Evolutionary conservation across 2,888 invertebrate species (phyloP).

Genomic region (Megamerina dolium): DNA sequence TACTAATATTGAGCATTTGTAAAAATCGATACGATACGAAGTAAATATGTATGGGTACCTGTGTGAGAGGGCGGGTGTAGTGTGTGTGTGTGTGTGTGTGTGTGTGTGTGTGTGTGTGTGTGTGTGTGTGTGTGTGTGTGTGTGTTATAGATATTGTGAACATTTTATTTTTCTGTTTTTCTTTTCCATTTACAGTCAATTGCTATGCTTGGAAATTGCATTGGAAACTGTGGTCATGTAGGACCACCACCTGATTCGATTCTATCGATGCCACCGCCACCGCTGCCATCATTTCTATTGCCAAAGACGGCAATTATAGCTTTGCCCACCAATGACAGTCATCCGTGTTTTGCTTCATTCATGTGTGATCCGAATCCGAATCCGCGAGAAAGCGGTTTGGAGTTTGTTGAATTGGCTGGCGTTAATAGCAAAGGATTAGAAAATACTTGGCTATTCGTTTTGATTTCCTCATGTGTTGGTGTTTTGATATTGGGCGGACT

Average conservation of each 20-base stretch:
- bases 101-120: too few relatives aligned
- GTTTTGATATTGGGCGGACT: conserved; percentile 73
- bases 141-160: too few relatives aligned
- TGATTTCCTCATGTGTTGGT: conserved; percentile 73
- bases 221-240: conserved; percentile 44
- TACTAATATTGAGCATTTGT: too few relatives aligned
- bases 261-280: conserved; percentile 78
- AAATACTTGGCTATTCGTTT: conserved; percentile 76
- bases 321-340: conserved; percentile 54
- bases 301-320: conserved; percentile 36
- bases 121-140: too few relatives aligned
- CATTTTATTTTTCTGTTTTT: too few relatives aligned
- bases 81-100: too few relatives aligned
- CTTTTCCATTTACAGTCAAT: neutral
- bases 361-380: conserved; percentile 58
- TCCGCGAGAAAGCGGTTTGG: conserved; percentile 60
- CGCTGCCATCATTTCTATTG: conserved; percentile 67
- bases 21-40: too few relatives aligned
- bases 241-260: conserved; percentile 71
- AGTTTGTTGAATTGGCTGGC: conserved; percentile 73
- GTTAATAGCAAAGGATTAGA: conserved; percentile 55
- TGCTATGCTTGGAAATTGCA: conserved; percentile 42
- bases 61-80: too few relatives aligned
- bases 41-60: too few relatives aligned
- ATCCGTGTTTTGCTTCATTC: conserved; percentile 60